A percentile compares a stretch with the other conserved stretches of the same genome.
phyloP scores from a whole-genome alignment of 92 coral and sea anemone genomes.

The Bergia sp. region DNA sequence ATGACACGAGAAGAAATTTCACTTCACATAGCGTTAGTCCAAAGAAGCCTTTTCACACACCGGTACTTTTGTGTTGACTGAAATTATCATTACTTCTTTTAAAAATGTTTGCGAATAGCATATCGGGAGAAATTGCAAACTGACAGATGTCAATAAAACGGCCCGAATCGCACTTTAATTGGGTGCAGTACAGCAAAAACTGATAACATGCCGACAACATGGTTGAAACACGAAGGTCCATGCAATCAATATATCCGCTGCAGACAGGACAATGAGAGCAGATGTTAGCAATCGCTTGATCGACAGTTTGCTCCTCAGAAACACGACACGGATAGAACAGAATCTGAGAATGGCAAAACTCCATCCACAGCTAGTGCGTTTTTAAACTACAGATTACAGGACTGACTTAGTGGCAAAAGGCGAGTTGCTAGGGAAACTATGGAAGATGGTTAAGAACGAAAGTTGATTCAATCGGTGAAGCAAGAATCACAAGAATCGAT shows the following conservation, averaged over 20 bases:
- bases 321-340: background rate
- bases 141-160: conserved; percentile 36
- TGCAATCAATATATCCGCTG: background rate
- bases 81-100: background rate
- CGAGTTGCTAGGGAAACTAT: conserved; percentile 5
- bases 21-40: background rate
- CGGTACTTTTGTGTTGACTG: background rate
- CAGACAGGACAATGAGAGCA: background rate
- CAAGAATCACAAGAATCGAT: background rate
- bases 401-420: background rate
- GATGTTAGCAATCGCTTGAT: conserved; percentile 1
- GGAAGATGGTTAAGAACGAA: background rate
- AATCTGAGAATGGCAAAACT: background rate
- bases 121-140: background rate
- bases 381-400: too few relatives aligned
- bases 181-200: background rate
- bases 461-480: background rate
- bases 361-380: background rate
- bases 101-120: background rate
- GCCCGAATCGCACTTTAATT: background rate
- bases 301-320: background rate
- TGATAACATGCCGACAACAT: background rate
- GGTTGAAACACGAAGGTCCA: conserved; percentile 11
- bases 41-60: conserved; percentile 6
- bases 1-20: background rate